phyloP scores from a whole-genome alignment of 2,888 invertebrate species.

The Sipha maydis region DNA sequence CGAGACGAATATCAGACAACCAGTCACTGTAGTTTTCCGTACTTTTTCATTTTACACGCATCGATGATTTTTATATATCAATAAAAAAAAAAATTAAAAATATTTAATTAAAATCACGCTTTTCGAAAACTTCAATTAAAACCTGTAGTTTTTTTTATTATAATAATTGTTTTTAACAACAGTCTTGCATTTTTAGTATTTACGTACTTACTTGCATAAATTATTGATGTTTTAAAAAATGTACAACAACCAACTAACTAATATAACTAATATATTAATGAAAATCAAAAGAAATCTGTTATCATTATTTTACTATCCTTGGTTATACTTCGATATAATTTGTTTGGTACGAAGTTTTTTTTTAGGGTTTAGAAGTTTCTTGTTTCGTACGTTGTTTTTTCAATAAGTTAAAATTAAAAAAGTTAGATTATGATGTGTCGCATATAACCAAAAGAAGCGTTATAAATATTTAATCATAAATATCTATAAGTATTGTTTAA shows the following conservation, averaged over 20 bases:
- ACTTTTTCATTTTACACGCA: background rate
- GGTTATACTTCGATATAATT: constrained; percentile 18
- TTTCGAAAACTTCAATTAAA: too few relatives aligned
- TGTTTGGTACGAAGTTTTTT: background rate
- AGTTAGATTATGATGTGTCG: constrained; percentile 48
- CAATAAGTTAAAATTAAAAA: constrained; percentile 42
- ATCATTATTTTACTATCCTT: constrained; percentile 26
- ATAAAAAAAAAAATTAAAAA: too few relatives aligned
- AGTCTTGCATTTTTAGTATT: too few relatives aligned
- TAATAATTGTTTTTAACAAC: background rate
- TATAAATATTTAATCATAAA: constrained; percentile 52
- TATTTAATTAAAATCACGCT: too few relatives aligned
- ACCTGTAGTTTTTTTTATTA: background rate
- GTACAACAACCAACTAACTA: background rate
- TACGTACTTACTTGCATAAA: too few relatives aligned
- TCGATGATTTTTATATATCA: background rate
- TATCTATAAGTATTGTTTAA: constrained; percentile 10
- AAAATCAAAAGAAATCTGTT: constrained; percentile 4
- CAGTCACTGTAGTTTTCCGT: background rate
- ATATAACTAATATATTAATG: constrained; percentile 20
- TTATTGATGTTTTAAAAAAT: background rate
- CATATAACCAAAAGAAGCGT: constrained; percentile 17
- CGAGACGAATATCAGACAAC: background rate
- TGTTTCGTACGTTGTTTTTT: constrained; percentile 15
- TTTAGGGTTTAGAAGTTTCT: background rate